Evolutionary conservation across 2,113 vertebrate genomes (phyloP), one percentile per base, ranked within the genome.

Genomic region (Hymenochirus boettgeri): DNA sequence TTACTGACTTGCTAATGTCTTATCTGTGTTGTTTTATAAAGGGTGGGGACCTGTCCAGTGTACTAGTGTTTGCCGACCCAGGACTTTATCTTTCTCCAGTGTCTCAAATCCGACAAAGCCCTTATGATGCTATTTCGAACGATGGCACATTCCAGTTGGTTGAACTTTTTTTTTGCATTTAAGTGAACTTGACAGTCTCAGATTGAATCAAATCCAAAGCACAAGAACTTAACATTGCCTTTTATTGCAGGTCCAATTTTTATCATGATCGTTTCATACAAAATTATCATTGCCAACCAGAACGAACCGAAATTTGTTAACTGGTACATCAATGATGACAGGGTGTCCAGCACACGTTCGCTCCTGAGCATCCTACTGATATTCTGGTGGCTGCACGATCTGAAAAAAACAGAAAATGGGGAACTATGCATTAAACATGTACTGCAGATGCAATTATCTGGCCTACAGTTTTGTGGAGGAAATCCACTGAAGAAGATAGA

Each of bases 221-320:
- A n/a, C n/a, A n/a, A n/a, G n/a, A n/a, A n/a, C n/a, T n/a, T n/a
- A n/a, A n/a, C n/a, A n/a, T n/a, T n/a, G n/a, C n/a, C n/a, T n/a
- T 42, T 17, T 17, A 42, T 42, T 66, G 45, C 62, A 98, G 96
- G 93, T 99, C 61, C n/a, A 99, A 99, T 73, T 99, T 99, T 77
- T 98, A 99, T 72, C 96, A 99, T 0, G 95, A 99, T 77, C 96
- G 98, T 80, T 98, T 95, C n/a, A n/a, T n/a, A n/a, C n/a, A n/a
- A 99, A 81, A 92, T 99, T 51, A 97, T 99, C 50, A 88, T 99
- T 72, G 95, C 93, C 66, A 95, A 83, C 79, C 92, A 94, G 74
- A 91, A 71, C 60, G 93, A 97, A n/a, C 7, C 95, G 97, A 52
- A 96, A 97, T 76, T 83, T 96, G 67, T 86, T 99, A 70, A 99